Evolutionary conservation across 1,140 invertebrate species (phyloP), one percentile per base, ranked within the genome.

Genomic region (Phthorimaea operculella): DNA sequence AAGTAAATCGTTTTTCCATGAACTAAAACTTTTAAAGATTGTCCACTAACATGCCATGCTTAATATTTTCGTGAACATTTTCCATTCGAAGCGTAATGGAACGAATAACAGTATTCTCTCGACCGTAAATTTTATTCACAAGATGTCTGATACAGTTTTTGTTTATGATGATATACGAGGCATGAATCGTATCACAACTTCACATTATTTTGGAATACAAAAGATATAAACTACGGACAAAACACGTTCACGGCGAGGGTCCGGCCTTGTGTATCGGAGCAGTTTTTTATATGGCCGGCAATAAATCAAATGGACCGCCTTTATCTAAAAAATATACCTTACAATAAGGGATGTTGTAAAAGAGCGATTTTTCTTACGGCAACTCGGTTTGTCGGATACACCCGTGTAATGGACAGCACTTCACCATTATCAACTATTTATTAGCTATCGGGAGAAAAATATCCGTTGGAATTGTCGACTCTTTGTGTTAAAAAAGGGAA

Each of bases 341-440:
- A 52, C 60, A 57, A 63, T 57, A 53, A 61, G 15, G 49, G 39
- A 54, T 55, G 58, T 39, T 39, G 10, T 61, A 59, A 60, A 58
- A 51, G 52, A 51, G 51, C 54, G 56, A 55, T 59, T 62, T 65
- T 68, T 59, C 58, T 54, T 57, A 34, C 55, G 44, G 68, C 54
- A 61, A 66, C 60, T 64, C 53, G 58, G 60, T 60, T 60, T 58
- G 45, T 58, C 48, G 64, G 68, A 70, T 70, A 70, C 64, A 70
- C 57, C 58, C 54, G 55, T 52, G 39, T 67, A 64, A 64, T 66
- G 62, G 68, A 70, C 64, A 70, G 62, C 56, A 62, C 52, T 63
- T 60, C 57, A 57, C 64, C 62, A 64, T 66, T 70, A 64, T 59
- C 57, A 63, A 63, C 48, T 66, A 70, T 70, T 70, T 70, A 70